phyloP scores from a whole-genome alignment of 2,888 invertebrate species.

The Blastobasis adustella region DNA sequence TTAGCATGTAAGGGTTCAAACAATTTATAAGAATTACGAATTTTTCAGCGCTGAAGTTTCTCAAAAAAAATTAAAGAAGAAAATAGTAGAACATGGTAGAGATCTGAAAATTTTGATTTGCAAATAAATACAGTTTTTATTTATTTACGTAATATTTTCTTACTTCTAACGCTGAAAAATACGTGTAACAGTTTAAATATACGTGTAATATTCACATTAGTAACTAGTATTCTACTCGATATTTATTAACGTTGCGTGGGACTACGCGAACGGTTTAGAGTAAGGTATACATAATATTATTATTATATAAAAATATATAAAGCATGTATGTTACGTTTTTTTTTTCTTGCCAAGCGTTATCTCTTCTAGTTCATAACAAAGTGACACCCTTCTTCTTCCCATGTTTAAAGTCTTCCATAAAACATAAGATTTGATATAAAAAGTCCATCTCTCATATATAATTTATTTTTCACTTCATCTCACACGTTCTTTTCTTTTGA shows the following conservation, averaged over 20 bases:
- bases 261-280: slow-evolving; percentile 13
- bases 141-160: background rate
- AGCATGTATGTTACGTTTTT: slow-evolving; percentile 11
- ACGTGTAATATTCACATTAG: slow-evolving; percentile 45
- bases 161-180: slow-evolving; percentile 14
- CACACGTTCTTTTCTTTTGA: too few relatives aligned
- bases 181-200: slow-evolving; percentile 24
- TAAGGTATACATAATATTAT: slow-evolving; percentile 16
- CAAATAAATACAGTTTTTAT: background rate
- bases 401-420: slow-evolving; percentile 30
- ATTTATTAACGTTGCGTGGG: slow-evolving; percentile 28
- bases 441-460: background rate
- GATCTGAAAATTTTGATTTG: background rate
- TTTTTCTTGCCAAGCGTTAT: slow-evolving; percentile 15
- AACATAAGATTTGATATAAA: slow-evolving; percentile 13
- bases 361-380: background rate
- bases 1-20: slow-evolving; percentile 39
- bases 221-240: slow-evolving; percentile 32
- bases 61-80: slow-evolving; percentile 7
- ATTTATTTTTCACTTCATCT: background rate
- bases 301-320: slow-evolving; percentile 15
- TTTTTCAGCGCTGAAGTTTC: too few relatives aligned
- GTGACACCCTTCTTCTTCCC: slow-evolving; percentile 9
- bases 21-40: slow-evolving; percentile 10
- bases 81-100: slow-evolving; percentile 9